Percentiles rank a stretch among this genome's conserved stretches.
These are phyloP conservation scores for Leptinotarsa rubiginosa DNA, from an alignment of 2,888 invertebrate species.

Conservation along the genomic window DNA sequence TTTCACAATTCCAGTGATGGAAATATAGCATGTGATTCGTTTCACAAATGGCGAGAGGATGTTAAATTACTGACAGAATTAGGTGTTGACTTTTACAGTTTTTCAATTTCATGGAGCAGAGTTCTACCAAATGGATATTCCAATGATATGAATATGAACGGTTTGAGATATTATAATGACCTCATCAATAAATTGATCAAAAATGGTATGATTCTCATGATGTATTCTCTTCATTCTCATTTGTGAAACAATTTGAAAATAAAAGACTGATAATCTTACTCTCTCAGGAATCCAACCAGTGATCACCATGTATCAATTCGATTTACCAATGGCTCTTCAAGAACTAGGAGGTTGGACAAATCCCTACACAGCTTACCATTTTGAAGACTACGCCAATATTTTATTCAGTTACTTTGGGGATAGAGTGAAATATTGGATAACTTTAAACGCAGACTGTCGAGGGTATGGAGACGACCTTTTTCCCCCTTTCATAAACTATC, in stretches of 20 bases:
- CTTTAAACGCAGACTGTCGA: conserved; percentile 75
- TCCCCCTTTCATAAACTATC: conserved; percentile 70
- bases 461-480: conserved; percentile 69
- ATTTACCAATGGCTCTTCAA: conserved; percentile 55
- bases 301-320: conserved; percentile 73
- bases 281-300: conserved; percentile 68
- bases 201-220: conserved; percentile 42
- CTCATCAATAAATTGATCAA: conserved; percentile 77
- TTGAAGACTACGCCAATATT: conserved; percentile 70
- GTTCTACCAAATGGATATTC: conserved; percentile 78
- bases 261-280: not conserved
- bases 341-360: conserved; percentile 76
- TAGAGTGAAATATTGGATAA: conserved; percentile 75
- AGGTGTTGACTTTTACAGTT: conserved; percentile 76
- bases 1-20: conserved; percentile 72
- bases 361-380: conserved; percentile 71
- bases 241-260: not conserved
- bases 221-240: not conserved
- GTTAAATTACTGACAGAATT: conserved; percentile 73
- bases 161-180: conserved; percentile 81
- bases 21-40: conserved; percentile 78
- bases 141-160: conserved; percentile 75
- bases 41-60: conserved; percentile 75
- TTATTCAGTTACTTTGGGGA: conserved; percentile 71
- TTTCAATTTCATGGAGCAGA: conserved; percentile 82